Conservation (phyloP, 2,888 invertebrate species). For the Drosophila kambysellisi region DNA sequence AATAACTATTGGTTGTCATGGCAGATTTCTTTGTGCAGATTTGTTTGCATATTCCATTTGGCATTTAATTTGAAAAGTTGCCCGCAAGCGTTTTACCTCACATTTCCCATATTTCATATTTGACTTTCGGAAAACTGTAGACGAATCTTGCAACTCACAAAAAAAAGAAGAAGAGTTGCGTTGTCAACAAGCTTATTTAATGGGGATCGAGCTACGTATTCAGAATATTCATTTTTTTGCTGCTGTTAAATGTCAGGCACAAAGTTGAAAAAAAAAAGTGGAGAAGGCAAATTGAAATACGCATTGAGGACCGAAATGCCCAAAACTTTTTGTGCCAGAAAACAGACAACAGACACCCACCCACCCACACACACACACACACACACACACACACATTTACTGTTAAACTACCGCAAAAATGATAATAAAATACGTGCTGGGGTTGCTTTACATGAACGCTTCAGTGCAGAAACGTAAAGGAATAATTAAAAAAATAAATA, state of each 20-base stretch:
- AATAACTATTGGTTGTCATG: conserved; percentile 62
- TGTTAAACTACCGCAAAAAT: conserved; percentile 58
- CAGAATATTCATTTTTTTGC: not conserved
- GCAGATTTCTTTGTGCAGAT: conserved; percentile 36
- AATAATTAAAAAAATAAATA: conserved; percentile 50
- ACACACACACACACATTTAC: conserved; percentile 3
- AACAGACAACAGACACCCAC: conserved; percentile 4
- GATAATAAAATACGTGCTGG: conserved; percentile 62
- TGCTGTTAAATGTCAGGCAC: conserved; percentile 30
- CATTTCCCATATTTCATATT: conserved; percentile 17
- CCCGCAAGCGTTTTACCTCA: conserved; percentile 26
- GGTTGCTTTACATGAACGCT: conserved; percentile 25
- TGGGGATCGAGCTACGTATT: not conserved
- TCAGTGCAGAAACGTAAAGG: conserved; percentile 26
- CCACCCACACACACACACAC: conserved; percentile 4
- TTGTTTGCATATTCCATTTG: conserved; percentile 53
- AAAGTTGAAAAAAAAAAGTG: conserved; percentile 4
- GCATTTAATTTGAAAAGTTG: conserved; percentile 55
- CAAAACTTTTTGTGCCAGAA: conserved; percentile 39
- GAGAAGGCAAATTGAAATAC: conserved; percentile 38
- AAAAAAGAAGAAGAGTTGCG: conserved; percentile 7
- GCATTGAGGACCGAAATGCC: conserved; percentile 24
- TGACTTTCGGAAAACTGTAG: not conserved
- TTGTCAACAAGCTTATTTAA: conserved; percentile 32
- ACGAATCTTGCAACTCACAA: conserved; percentile 2